phyloP scores from a whole-genome alignment of 2,888 invertebrate genomes.

The Latrodectus elegans region DNA sequence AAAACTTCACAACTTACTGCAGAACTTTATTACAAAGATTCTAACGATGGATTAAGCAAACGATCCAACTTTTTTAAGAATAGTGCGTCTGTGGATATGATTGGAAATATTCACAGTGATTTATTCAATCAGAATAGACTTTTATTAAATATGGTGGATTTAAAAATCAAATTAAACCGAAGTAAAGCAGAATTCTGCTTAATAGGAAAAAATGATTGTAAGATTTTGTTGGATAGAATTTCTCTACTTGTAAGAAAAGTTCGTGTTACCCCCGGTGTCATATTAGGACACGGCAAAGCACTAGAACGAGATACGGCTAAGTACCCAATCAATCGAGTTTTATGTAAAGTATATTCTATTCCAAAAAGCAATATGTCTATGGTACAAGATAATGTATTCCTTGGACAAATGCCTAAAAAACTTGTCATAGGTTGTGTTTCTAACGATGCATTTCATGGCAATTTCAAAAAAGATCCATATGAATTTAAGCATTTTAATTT shows the following conservation, averaged over 20 bases:
- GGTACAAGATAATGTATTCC: slow-evolving; percentile 73
- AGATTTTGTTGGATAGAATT: slow-evolving; percentile 70
- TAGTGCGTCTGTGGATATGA: slow-evolving; percentile 47
- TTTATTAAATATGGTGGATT: slow-evolving; percentile 37
- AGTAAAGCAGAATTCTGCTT: slow-evolving; percentile 63
- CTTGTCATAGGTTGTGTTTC: background rate
- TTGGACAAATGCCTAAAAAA: slow-evolving; percentile 72
- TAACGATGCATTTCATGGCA: slow-evolving; percentile 12
- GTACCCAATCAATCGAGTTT: slow-evolving; percentile 24
- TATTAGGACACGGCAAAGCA: slow-evolving; percentile 60
- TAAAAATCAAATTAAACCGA: slow-evolving; percentile 41
- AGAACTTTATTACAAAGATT: slow-evolving; percentile 32
- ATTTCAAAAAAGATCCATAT: slow-evolving; percentile 4
- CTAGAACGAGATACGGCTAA: slow-evolving; percentile 28
- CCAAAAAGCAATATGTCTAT: slow-evolving; percentile 69
- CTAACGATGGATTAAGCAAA: slow-evolving; percentile 13
- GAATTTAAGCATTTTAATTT: slow-evolving; percentile 17
- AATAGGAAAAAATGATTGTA: slow-evolving; percentile 28
- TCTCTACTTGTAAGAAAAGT: slow-evolving; percentile 71
- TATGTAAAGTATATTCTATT: slow-evolving; percentile 36
- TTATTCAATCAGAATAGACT: slow-evolving; percentile 47
- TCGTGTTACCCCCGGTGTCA: slow-evolving; percentile 70
- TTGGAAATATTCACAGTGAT: slow-evolving; percentile 43
- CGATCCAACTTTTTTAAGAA: slow-evolving; percentile 26
- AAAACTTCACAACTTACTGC: slow-evolving; percentile 32